Percentiles rank a stretch among this genome's conserved stretches.
These are phyloP conservation scores for Pseudobourletiella spinata DNA, from an alignment of 1,140 invertebrate genomes.

Conservation along the genomic window DNA sequence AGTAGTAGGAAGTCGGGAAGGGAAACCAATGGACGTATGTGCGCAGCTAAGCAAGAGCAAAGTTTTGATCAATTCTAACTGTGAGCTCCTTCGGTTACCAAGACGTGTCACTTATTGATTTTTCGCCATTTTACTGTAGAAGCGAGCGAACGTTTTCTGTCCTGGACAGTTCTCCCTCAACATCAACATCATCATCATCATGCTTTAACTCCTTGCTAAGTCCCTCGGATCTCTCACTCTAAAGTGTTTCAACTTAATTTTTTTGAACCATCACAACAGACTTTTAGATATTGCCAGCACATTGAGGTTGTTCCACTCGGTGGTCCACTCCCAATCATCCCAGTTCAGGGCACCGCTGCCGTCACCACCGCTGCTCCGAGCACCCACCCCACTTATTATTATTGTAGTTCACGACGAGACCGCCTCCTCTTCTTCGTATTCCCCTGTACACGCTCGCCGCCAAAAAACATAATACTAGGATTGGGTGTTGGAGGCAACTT, in stretches of 20 bases:
- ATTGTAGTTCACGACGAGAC: too few species aligned
- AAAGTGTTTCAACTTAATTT: neutral
- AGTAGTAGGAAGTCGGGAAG: neutral
- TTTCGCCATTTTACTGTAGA: slow-evolving; percentile 6
- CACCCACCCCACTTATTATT: too few species aligned
- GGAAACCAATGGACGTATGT: neutral
- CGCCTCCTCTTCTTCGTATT: too few species aligned
- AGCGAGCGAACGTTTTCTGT: neutral
- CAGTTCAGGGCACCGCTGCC: neutral
- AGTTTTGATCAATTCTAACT: neutral
- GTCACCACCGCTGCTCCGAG: too few species aligned
- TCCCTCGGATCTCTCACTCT: too few species aligned
- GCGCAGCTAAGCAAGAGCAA: neutral
- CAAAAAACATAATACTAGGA: too few species aligned
- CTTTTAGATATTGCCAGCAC: neutral
- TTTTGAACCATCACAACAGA: neutral
- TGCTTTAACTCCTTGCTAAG: too few species aligned
- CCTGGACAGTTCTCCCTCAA: neutral
- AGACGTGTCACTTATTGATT: slow-evolving; percentile 6
- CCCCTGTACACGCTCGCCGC: too few species aligned
- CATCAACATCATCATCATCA: slow-evolving; percentile 1
- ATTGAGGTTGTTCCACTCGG: neutral
- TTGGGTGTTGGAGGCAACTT: too few species aligned
- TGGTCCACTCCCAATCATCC: slow-evolving; percentile 4
- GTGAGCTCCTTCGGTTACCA: slow-evolving; percentile 2